Percentiles rank a stretch among this genome's conserved stretches.
These are phyloP conservation scores for Mandrillus leucophaeus DNA, from an alignment of 2,113 vertebrate genomes.

Conservation along the genomic window DNA sequence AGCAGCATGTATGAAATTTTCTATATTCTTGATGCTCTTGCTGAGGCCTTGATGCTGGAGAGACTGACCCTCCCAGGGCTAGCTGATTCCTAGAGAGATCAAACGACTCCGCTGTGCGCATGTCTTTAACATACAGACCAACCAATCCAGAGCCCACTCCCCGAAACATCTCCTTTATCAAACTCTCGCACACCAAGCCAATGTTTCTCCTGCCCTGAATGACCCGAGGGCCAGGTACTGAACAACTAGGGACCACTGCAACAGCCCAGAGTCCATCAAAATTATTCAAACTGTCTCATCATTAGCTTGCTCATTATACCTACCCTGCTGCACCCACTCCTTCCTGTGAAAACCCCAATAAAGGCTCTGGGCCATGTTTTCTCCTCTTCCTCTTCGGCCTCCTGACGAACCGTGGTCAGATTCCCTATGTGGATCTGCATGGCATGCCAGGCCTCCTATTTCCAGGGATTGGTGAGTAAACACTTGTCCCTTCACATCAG, in stretches of 20 bases:
- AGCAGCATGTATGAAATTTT: background rate
- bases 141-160: background rate
- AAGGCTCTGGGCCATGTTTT: background rate
- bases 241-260: background rate
- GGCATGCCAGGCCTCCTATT: background rate
- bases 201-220: background rate
- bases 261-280: background rate
- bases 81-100: background rate
- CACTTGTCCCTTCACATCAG: background rate
- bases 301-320: background rate
- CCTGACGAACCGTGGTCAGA: background rate
- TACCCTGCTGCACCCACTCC: background rate
- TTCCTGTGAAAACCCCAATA: background rate
- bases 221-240: background rate
- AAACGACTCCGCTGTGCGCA: accelerated
- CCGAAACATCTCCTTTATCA: background rate
- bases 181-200: background rate
- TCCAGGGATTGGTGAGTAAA: background rate
- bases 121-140: background rate
- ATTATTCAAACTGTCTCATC: background rate
- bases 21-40: background rate
- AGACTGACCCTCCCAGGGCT: background rate
- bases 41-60: background rate
- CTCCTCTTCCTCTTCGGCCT: background rate
- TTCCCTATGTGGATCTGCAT: background rate